Evolutionary conservation across 2,113 vertebrate genomes (phyloP), one percentile per base, ranked within the genome.

Genomic region (Orycteropus afer): DNA sequence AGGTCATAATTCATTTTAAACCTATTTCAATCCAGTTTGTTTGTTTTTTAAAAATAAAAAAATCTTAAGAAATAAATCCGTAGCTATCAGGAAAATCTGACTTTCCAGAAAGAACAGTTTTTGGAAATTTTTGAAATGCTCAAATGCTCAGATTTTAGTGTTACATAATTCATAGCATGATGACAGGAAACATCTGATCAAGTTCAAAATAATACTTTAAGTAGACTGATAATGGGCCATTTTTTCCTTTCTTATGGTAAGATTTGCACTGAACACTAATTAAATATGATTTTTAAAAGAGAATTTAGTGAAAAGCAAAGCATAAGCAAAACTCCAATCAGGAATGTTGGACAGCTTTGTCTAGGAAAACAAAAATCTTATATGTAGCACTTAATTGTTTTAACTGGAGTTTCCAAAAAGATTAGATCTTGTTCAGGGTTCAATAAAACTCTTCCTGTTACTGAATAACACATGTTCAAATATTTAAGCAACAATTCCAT

Each of bases 211-310:
- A 73, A 67, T 59, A 82, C 20, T 74, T 67, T 29, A 93, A 61
- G 45, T 71, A 93, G 95, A 91, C 90, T 90, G 74, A 83, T 65
- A 92, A 95, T 11, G 32, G 29, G 27, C 69, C 86, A 67, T 25
- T 13, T 40, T 78, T 78, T 82, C 96, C 96, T 97, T 97, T 92
- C 96, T 91, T 81, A 27, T 42, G 83, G 42, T 89, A 89, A 91
- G 83, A 85, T 94, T 96, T 96, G 85, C 61, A 81, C 91, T 95
- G 95, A 94, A 73, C 89, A 95, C 96, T 97, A 96, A 98, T 98
- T 98, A 97, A 98, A 94, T 96, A 40, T 63, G 89, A 96, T 86
- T 65, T 53, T 53, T 53, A 11, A 74, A 97, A 97, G n/a, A 95
- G 93, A 95, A 97, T 93, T 94, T 91, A 92, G 85, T 77, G 96